Conservation (phyloP, 1,140 invertebrate species). For the Gerris buenoi region DNA sequence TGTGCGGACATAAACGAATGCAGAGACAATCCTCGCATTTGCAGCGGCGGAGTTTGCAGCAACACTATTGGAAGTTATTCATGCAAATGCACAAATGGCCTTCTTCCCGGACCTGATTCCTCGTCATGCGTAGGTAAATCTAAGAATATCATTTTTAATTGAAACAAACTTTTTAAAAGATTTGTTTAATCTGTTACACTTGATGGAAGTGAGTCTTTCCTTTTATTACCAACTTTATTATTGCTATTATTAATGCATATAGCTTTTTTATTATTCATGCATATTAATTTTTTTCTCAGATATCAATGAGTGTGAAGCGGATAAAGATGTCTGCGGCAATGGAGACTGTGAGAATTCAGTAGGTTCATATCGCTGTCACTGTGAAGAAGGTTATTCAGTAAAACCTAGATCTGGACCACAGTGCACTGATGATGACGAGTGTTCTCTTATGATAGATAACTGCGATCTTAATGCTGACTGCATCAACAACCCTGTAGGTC, state of each 20-base stretch:
- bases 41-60: conserved; percentile 66
- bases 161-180: too few relatives aligned
- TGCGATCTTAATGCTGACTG: conserved; percentile 70
- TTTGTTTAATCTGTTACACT: too few relatives aligned
- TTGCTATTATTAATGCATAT: too few relatives aligned
- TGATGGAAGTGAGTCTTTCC: too few relatives aligned
- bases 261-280: too few relatives aligned
- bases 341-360: conserved; percentile 63
- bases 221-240: too few relatives aligned
- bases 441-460: conserved; percentile 52
- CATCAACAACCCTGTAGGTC: conserved; percentile 52
- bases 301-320: conserved; percentile 52
- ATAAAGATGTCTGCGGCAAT: conserved; percentile 52
- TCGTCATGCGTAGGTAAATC: conserved; percentile 47
- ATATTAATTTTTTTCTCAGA: conserved; percentile 31
- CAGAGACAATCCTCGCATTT: conserved; percentile 58
- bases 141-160: background rate
- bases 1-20: conserved; percentile 58
- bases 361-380: conserved; percentile 66
- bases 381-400: conserved; percentile 66
- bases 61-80: conserved; percentile 61
- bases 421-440: conserved; percentile 75
- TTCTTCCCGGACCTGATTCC: conserved; percentile 48
- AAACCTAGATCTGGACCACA: conserved; percentile 51
- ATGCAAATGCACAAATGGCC: conserved; percentile 60